Conservation (phyloP, 2,797 vertebrate genomes). For the Discoglossus pictus region DNA sequence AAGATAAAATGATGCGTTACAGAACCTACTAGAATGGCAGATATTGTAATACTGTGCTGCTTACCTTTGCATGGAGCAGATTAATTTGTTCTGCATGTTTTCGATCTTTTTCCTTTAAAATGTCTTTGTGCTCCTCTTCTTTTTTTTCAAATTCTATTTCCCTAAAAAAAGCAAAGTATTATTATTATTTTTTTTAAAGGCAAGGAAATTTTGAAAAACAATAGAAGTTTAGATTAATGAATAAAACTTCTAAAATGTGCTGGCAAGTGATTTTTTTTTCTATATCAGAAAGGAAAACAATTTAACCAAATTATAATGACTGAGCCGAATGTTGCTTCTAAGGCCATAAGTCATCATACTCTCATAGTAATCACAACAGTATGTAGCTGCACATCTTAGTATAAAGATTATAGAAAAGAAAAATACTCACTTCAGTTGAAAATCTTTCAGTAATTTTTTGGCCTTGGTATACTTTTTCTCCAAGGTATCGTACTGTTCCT, state of each 20-base stretch:
- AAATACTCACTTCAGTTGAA: slow-evolving; percentile 87
- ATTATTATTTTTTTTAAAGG: no score
- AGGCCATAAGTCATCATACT: no score
- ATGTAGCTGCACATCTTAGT: not conserved
- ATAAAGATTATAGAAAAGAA: slow-evolving; percentile 48
- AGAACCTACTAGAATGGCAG: no score
- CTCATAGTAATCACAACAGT: no score
- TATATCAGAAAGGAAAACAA: slow-evolving; percentile 31
- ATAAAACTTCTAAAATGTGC: no score
- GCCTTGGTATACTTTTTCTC: slow-evolving; percentile 93
- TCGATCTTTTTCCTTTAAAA: slow-evolving; percentile 81
- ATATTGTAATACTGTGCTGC: not conserved
- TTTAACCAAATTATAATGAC: no score
- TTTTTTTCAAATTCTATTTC: slow-evolving; percentile 88
- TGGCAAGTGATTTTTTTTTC: no score
- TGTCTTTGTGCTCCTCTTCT: slow-evolving; percentile 81
- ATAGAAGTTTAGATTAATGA: no score
- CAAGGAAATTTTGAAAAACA: no score
- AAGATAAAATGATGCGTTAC: no score
- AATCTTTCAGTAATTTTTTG: slow-evolving; percentile 91
- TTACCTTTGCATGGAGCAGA: slow-evolving; percentile 76
- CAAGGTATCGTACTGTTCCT: slow-evolving; percentile 82
- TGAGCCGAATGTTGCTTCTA: no score
- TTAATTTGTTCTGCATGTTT: slow-evolving; percentile 79
- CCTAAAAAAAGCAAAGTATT: no score